phyloP scores from a whole-genome alignment of 2,113 vertebrate species.

The Sturnus vulgaris region DNA sequence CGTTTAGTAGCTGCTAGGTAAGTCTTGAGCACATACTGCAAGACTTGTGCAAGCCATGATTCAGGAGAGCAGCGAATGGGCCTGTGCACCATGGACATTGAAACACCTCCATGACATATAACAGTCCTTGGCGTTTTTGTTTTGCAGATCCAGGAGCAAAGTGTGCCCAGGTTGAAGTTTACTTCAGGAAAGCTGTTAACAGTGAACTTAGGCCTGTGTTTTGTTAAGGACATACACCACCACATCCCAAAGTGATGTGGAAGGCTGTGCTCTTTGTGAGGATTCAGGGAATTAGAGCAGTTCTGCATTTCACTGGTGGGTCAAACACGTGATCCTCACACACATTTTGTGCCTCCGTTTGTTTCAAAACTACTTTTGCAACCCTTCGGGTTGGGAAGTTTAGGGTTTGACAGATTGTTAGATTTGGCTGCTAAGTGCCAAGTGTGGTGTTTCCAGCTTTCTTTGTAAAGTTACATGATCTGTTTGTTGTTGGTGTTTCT shows the following conservation, averaged over 20 bases:
- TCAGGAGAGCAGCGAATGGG: neutral
- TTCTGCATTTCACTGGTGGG: neutral
- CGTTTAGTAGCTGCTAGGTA: neutral
- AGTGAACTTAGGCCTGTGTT: neutral
- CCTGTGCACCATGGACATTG: neutral
- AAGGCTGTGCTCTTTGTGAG: neutral
- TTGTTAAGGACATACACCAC: neutral
- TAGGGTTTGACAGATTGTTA: neutral
- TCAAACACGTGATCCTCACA: neutral
- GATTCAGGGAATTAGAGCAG: neutral
- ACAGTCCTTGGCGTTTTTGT: rapidly evolving
- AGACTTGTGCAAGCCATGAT: rapidly evolving
- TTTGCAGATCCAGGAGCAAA: neutral
- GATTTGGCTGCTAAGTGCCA: neutral
- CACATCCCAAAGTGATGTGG: neutral
- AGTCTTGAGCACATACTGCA: neutral
- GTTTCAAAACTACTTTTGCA: neutral
- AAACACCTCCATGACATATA: neutral
- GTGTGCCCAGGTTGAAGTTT: neutral
- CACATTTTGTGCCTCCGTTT: neutral
- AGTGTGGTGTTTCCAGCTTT: neutral
- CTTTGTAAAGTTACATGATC: rapidly evolving
- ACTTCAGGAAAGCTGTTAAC: neutral
- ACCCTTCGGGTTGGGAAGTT: neutral
- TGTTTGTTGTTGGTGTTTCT: neutral